A percentile compares a stretch with the other conserved stretches of the same genome.
Conservation (phyloP, 2,888 invertebrate species). For the Oscheius sp. region DNA sequence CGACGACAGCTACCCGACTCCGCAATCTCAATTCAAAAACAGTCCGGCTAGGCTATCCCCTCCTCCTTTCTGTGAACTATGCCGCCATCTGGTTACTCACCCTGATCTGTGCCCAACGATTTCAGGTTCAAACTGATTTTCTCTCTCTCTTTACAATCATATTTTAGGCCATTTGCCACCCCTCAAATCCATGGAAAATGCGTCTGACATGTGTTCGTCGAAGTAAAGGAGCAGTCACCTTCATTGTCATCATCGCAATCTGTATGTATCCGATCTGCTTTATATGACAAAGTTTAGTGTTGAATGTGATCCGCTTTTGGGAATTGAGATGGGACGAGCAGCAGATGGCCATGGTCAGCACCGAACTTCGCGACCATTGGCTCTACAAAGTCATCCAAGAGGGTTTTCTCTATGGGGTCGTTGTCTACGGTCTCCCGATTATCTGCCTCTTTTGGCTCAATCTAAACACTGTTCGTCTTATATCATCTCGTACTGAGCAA, state of each 20-base stretch:
- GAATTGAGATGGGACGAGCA: slow-evolving; percentile 40
- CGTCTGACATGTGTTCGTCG: slow-evolving; percentile 49
- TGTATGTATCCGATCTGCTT: slow-evolving; percentile 8
- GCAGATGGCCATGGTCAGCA: slow-evolving; percentile 15
- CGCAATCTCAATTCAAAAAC: slow-evolving; percentile 43
- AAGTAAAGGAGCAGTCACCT: slow-evolving; percentile 36
- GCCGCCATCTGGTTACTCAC: slow-evolving; percentile 64
- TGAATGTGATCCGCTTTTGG: slow-evolving; percentile 47
- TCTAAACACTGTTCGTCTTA: slow-evolving; percentile 49
- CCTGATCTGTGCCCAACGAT: slow-evolving; percentile 65
- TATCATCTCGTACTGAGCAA: slow-evolving; percentile 31
- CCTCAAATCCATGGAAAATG: slow-evolving; percentile 59
- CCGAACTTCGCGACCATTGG: slow-evolving; percentile 32
- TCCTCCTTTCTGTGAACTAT: slow-evolving; percentile 65
- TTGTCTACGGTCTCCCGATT: slow-evolving; percentile 63
- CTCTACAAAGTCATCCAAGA: slow-evolving; percentile 53
- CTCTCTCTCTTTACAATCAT: not conserved
- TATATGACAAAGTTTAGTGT: slow-evolving; percentile 26
- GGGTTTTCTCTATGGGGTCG: slow-evolving; percentile 60
- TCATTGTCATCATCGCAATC: slow-evolving; percentile 39
- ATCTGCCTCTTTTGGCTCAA: slow-evolving; percentile 63
- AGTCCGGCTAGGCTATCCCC: slow-evolving; percentile 54
- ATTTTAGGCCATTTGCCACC: slow-evolving; percentile 58
- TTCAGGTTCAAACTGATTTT: slow-evolving; percentile 40
- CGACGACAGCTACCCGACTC: slow-evolving; percentile 21